Percentiles rank a stretch among this genome's conserved stretches.
These are phyloP conservation scores for Lycodopsis pacificus DNA, from an alignment of 2,797 vertebrate genomes.

Conservation along the genomic window DNA sequence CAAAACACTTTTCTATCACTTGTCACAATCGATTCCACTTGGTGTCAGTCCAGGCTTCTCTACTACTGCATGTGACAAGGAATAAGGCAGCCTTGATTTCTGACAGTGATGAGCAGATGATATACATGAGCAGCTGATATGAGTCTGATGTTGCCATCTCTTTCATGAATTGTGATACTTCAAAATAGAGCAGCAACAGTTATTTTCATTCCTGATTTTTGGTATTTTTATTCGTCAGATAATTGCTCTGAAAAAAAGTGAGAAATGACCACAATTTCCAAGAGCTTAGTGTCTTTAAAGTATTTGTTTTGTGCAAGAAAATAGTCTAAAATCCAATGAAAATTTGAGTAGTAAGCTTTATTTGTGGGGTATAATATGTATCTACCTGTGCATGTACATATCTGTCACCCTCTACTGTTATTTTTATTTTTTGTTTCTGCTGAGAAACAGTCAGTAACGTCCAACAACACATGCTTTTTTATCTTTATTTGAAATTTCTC, in stretches of 20 bases:
- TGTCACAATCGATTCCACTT: slow-evolving; percentile 76
- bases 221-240: neutral
- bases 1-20: slow-evolving; percentile 83
- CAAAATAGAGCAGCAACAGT: neutral
- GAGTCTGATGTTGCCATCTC: slow-evolving; percentile 29
- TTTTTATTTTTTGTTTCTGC: too few relatives aligned
- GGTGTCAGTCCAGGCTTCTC: slow-evolving; percentile 74
- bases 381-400: too few relatives aligned
- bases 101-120: slow-evolving; percentile 68
- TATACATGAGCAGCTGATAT: slow-evolving; percentile 51
- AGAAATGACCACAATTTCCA: neutral
- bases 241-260: neutral
- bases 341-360: neutral
- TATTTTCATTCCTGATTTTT: neutral
- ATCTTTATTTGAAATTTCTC: too few relatives aligned
- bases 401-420: too few relatives aligned
- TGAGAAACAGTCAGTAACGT: too few relatives aligned
- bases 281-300: neutral
- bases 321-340: neutral
- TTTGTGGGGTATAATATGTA: too few relatives aligned
- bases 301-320: neutral
- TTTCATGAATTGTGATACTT: neutral
- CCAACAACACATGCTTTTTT: too few relatives aligned
- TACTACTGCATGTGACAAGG: slow-evolving; percentile 69
- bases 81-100: slow-evolving; percentile 60